These are phyloP conservation scores for Frankliniella intonsa DNA, from an alignment of 2,888 invertebrate species.

Conservation along the genomic window DNA sequence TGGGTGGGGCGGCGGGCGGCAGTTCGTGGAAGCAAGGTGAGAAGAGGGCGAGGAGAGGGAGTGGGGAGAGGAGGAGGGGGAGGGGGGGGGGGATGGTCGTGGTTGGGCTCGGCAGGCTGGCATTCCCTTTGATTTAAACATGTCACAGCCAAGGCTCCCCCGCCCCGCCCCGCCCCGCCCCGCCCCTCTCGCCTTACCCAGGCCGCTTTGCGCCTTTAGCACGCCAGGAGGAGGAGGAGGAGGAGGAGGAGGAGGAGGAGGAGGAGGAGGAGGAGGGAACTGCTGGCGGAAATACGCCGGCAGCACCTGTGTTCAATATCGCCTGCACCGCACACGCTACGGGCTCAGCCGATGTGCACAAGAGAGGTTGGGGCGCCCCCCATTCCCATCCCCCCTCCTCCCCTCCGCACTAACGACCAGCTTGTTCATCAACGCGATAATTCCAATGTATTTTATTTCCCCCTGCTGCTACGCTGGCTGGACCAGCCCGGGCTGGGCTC, in stretches of 20 bases:
- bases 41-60: too few relatives aligned
- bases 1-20: not conserved
- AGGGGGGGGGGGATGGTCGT: not conserved
- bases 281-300: not conserved
- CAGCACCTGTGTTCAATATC: constrained; percentile 10
- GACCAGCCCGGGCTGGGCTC: too few relatives aligned
- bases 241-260: too few relatives aligned
- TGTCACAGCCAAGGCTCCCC: constrained; percentile 4
- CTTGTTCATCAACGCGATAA: too few relatives aligned
- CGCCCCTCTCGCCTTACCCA: not conserved
- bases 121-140: constrained; percentile 21
- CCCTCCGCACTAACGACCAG: too few relatives aligned
- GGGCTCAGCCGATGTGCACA: too few relatives aligned
- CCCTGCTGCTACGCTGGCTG: too few relatives aligned
- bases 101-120: not conserved
- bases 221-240: too few relatives aligned
- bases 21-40: too few relatives aligned
- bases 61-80: not conserved
- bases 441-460: too few relatives aligned
- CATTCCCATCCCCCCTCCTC: too few relatives aligned
- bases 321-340: not conserved
- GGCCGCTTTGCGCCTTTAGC: not conserved
- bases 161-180: not conserved
- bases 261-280: not conserved
- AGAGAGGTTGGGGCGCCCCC: too few relatives aligned